Evolutionary conservation across 2,797 vertebrate species (phyloP), one percentile per base, ranked within the genome.

Genomic region (Muscicapa comitata): DNA sequence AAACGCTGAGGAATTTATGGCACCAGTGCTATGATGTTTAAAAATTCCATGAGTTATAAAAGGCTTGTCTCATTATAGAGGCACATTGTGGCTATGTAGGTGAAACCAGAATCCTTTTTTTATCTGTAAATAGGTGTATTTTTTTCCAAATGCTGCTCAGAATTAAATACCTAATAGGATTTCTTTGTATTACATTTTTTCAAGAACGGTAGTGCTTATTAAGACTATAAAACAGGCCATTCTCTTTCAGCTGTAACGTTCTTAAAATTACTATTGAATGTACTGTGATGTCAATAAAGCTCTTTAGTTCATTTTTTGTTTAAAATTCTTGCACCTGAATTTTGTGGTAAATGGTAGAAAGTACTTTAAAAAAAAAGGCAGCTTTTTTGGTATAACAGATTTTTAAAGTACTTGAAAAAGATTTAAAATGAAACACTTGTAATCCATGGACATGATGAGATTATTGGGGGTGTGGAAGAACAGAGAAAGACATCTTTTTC

Each of bases 41-140:
- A 98, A 98, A 99, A 99, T 99, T 99, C 99, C 99, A 99, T 99
- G 99, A 99, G 99, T 99, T 99, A 99, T 98, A 95, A 98, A 98
- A 98, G 98, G 99, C 99, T 99, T 99, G 99, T 99, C 99, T 99
- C 99, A 99, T 99, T 99, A 99, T 99, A 99, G 99, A 99, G 99
- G 99, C 99, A 99, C 97, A 98, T 98, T 98, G 98, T 98, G 98
- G 98, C 98, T 99, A 98, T 98, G 98, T 99, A 99, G 99, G 99
- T 99, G 99, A 98, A 98, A 97, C 94, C 98, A 98, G 98, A 98
- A 96, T 97, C 89, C 97, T 97, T 97, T 98, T 98, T 98, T 98
- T 96, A 98, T 97, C 96, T 99, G 99, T 99, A 99, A 98, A 99
- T 99, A 99, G 98, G 97, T 98, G 98, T 98, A 98, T 98, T 99